Conservation (phyloP, 2,797 vertebrate genomes). For the Amphiprion clarkii region DNA sequence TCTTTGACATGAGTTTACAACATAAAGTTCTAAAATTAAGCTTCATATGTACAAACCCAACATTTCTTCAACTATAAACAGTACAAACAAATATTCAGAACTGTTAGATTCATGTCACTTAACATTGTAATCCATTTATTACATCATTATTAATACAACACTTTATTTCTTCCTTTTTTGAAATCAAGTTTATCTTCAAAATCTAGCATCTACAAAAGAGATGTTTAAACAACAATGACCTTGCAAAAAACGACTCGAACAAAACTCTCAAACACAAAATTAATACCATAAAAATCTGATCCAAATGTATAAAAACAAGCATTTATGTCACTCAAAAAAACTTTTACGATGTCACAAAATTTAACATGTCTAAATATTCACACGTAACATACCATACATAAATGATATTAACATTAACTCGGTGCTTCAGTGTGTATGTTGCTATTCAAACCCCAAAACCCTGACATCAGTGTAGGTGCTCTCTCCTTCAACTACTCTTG, state of each 20-base stretch:
- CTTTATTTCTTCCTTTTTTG: too few species aligned
- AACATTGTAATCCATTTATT: background rate
- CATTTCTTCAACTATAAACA: too few species aligned
- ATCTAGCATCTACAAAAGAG: too few species aligned
- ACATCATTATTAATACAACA: too few species aligned
- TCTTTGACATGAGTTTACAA: too few species aligned
- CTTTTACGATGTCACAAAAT: background rate
- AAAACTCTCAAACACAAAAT: too few species aligned
- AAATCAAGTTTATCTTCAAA: too few species aligned
- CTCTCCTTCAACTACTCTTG: background rate
- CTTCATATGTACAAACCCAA: too few species aligned
- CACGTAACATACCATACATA: background rate
- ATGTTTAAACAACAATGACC: too few species aligned
- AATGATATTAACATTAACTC: background rate
- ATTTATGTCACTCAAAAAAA: background rate
- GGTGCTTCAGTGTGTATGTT: background rate
- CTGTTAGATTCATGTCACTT: background rate
- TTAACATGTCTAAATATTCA: background rate
- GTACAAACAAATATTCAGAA: background rate
- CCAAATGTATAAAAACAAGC: too few species aligned
- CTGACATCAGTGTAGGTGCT: conserved; percentile 18
- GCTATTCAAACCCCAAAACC: conserved; percentile 3
- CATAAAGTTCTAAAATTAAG: too few species aligned
- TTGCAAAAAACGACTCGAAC: too few species aligned
- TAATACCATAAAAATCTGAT: background rate